These are phyloP conservation scores for Raphicerus campestris DNA, from an alignment of 2,113 vertebrate species.

Conservation along the genomic window DNA sequence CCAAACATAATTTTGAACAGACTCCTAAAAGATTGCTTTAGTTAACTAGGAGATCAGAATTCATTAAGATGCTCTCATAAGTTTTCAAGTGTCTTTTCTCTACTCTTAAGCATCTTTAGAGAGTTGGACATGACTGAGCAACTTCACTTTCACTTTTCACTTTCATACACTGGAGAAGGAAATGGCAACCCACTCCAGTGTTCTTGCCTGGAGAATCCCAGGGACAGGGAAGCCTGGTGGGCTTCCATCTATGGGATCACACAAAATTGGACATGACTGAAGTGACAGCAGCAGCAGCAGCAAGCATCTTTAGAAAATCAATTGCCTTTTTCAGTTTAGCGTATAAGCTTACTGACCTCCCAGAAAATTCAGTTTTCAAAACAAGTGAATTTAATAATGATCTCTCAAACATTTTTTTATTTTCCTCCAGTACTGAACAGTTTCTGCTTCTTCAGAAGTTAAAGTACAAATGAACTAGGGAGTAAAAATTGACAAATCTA, in stretches of 20 bases:
- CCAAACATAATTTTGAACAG: neutral
- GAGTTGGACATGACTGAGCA: fast-evolving
- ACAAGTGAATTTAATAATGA: neutral
- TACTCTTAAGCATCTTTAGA: neutral
- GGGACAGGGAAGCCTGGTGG: no score
- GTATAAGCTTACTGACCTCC: neutral
- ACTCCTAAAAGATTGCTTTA: neutral
- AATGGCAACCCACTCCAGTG: no score
- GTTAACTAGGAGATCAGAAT: neutral
- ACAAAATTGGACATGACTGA: no score
- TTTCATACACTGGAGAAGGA: no score
- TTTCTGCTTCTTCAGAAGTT: neutral
- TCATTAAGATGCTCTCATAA: neutral
- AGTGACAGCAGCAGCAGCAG: no score
- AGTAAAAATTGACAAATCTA: neutral
- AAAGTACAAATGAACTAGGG: neutral
- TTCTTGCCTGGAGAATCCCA: no score
- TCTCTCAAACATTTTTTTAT: neutral
- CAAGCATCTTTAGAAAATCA: conserved; percentile 32
- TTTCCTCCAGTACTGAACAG: neutral
- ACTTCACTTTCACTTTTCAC: no score
- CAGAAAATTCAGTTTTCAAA: neutral
- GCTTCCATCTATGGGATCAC: no score
- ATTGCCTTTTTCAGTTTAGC: neutral
- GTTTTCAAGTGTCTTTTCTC: neutral